Percentiles rank a stretch among this genome's conserved stretches.
Evolutionary conservation across 1,140 invertebrate genomes (phyloP).

Genomic region (Tetramorium alpestre): DNA sequence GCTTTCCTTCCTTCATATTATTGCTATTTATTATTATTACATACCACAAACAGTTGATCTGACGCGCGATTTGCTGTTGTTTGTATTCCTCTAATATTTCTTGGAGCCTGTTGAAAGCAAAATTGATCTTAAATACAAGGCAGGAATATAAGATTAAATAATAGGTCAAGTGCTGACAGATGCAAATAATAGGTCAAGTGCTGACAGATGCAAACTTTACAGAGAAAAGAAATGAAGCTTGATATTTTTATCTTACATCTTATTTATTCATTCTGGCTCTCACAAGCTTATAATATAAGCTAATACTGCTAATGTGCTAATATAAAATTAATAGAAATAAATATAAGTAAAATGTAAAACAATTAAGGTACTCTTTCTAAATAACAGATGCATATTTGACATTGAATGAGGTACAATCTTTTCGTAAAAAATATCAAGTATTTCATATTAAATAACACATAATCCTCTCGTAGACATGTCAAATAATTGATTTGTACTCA

Average conservation of each 20-base stretch:
- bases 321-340: background rate
- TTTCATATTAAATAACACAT: background rate
- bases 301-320: background rate
- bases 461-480: background rate
- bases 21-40: conserved; percentile 58
- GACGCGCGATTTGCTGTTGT: conserved; percentile 73
- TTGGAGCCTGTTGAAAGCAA: conserved; percentile 69
- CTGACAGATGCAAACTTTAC: background rate
- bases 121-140: conserved; percentile 38
- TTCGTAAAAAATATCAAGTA: background rate
- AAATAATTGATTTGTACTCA: background rate
- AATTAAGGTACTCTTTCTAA: background rate
- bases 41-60: conserved; percentile 80
- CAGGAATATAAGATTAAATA: background rate
- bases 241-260: background rate
- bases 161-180: background rate
- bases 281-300: background rate
- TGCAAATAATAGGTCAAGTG: background rate
- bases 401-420: background rate
- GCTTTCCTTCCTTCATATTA: background rate
- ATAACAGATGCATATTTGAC: background rate
- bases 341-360: background rate
- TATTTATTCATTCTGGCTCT: background rate
- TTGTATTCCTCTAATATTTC: conserved; percentile 78
- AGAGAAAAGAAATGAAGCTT: background rate